Evolutionary conservation across 1,140 invertebrate species (phyloP).

Genomic region (Bombus picipes): DNA sequence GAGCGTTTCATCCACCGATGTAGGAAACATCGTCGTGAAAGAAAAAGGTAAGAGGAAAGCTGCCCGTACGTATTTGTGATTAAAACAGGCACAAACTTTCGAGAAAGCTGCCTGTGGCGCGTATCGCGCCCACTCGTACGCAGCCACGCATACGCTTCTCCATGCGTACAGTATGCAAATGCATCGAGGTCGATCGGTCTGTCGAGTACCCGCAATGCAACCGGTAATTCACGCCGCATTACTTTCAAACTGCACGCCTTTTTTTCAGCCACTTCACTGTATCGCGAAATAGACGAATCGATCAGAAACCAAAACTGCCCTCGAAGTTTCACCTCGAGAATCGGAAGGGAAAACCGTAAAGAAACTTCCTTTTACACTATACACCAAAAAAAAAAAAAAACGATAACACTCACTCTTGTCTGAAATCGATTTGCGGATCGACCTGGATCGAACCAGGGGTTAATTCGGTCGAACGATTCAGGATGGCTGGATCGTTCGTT

Average conservation of each 20-base stretch:
- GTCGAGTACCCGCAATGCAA: constrained; percentile 36
- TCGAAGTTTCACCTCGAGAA: background rate
- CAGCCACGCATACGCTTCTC: background rate
- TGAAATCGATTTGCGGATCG: constrained; percentile 26
- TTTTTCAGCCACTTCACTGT: background rate
- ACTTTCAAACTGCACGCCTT: constrained; percentile 25
- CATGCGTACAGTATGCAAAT: constrained; percentile 27
- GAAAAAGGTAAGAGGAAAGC: background rate
- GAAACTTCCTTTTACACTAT: background rate
- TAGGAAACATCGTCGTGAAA: background rate
- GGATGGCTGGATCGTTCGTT: constrained; percentile 57
- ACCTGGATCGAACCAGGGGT: background rate
- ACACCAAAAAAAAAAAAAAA: background rate
- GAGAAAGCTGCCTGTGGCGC: constrained; percentile 9
- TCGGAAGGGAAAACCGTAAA: background rate
- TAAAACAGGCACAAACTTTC: constrained; percentile 22
- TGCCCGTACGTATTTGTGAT: background rate
- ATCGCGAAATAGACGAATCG: background rate
- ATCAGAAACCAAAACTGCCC: background rate
- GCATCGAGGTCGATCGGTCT: constrained; percentile 44
- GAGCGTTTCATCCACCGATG: background rate
- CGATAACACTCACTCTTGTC: background rate
- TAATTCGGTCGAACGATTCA: constrained; percentile 31
- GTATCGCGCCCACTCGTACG: constrained; percentile 27
- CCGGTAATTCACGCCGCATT: constrained; percentile 29